phyloP scores from a whole-genome alignment of 1,140 invertebrate genomes.

The Heliconius eleuchia region DNA sequence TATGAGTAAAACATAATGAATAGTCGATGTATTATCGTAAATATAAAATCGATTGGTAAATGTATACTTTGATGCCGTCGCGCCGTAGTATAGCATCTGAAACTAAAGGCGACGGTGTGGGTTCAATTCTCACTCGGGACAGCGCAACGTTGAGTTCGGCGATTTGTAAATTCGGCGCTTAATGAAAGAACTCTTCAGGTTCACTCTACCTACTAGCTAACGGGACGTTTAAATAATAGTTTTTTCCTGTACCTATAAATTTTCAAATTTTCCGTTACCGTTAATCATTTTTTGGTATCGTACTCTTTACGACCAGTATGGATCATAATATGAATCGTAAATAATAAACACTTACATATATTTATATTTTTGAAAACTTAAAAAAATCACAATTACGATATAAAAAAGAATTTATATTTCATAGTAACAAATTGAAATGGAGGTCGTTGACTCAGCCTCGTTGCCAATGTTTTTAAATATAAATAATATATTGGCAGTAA shows the following conservation, averaged over 20 bases:
- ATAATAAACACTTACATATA: background rate
- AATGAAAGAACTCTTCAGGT: no score
- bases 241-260: no score
- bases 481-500: background rate
- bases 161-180: no score
- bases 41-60: background rate
- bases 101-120: no score
- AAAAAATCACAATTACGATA: background rate
- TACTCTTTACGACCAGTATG: background rate
- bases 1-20: background rate
- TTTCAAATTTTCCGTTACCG: no score
- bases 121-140: no score
- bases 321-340: background rate
- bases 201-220: no score
- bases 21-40: background rate
- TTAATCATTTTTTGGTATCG: background rate
- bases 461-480: constrained; percentile 14
- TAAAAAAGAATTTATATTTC: constrained; percentile 1
- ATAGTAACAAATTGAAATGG: background rate
- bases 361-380: background rate
- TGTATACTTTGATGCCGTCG: no score
- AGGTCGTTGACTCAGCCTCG: constrained; percentile 2
- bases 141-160: no score
- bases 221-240: no score
- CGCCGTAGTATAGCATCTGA: no score